A percentile compares a stretch with the other conserved stretches of the same genome.
Evolutionary conservation across 2,113 vertebrate genomes (phyloP).

Genomic region (Chaetodon trifascialis): DNA sequence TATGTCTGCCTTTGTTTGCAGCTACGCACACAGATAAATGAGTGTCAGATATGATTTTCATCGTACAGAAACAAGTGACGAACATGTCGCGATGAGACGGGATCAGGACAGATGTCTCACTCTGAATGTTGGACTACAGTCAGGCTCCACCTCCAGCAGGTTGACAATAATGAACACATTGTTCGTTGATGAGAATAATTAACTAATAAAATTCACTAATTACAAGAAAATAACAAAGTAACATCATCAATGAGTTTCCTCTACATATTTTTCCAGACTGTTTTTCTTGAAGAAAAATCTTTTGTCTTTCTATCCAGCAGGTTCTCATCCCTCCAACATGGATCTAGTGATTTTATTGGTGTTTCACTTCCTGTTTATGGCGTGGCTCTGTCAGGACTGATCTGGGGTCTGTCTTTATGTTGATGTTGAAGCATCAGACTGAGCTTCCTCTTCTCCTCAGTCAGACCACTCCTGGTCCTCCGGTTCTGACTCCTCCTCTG

Average conservation of each 20-base stretch:
- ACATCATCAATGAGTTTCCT: neutral
- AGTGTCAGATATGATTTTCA: no score
- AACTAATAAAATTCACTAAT: neutral
- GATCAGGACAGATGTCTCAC: no score
- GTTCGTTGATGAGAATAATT: neutral
- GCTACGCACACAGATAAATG: no score
- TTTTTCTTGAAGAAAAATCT: neutral
- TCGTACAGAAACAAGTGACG: no score
- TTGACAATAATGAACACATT: neutral
- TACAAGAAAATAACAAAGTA: neutral
- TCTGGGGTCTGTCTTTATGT: neutral
- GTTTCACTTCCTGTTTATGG: neutral
- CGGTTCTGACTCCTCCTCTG: conserved; percentile 91
- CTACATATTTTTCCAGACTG: neutral
- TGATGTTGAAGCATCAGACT: no score
- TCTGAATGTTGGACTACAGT: neutral
- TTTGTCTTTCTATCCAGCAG: neutral
- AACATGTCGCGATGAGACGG: no score
- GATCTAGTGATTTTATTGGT: neutral
- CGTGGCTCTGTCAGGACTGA: neutral
- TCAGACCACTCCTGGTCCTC: conserved; percentile 94
- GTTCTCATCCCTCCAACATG: neutral
- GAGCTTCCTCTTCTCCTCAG: conserved; percentile 55
- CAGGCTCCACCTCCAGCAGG: neutral
- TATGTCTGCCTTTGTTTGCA: no score